Evolutionary conservation across 2,797 vertebrate genomes (phyloP), one percentile per base, ranked within the genome.

Genomic region (Paramormyrops hopkinsi): DNA sequence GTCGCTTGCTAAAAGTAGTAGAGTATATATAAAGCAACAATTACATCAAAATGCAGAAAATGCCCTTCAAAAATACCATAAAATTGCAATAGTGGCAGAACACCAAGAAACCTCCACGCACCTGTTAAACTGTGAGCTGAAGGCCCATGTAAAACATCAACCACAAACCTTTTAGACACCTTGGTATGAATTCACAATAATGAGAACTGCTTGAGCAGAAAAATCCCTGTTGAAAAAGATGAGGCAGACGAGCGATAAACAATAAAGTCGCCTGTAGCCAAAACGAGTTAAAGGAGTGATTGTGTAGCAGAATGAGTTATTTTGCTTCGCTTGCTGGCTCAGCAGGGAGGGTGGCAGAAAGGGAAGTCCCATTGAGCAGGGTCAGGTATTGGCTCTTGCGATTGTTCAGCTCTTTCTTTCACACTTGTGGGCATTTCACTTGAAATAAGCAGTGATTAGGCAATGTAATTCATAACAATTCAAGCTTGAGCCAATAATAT

Each of bases 301-400:
- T 94, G 94, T 95, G 93, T 95, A 94, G 94, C 94, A 95, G 94
- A 95, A 95, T 94, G 94, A 95, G 94, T 96, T 96, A 95, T 95
- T 96, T 95, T 95, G 95, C 95, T 95, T 96, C 94, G 95, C 95
- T 96, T 96, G 95, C 94, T 94, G 91, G 93, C 95, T 93, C 95
- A 93, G 95, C 93, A 92, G 94, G 95, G 92, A 85, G 90, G 90
- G 90, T 79, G 89, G 69, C 37, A 62, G 86, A 90, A 89, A 56
- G 89, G 73, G 14, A 46, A 73, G 25, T 86, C 89, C 87, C 88
- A 89, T 85, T 73, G 88, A 89, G 59, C 25, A 29, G 76, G 88
- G 91, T 89, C 82, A 90, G 89, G 89, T 89, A 84, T 48, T 83
- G 59, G 73, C 85, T 59, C 83, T 25, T 41, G 37, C 56, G 25